Percentiles rank a stretch among this genome's conserved stretches.
These are phyloP conservation scores for Chaitophorus viminalis DNA, from an alignment of 2,888 invertebrate species.

Conservation along the genomic window DNA sequence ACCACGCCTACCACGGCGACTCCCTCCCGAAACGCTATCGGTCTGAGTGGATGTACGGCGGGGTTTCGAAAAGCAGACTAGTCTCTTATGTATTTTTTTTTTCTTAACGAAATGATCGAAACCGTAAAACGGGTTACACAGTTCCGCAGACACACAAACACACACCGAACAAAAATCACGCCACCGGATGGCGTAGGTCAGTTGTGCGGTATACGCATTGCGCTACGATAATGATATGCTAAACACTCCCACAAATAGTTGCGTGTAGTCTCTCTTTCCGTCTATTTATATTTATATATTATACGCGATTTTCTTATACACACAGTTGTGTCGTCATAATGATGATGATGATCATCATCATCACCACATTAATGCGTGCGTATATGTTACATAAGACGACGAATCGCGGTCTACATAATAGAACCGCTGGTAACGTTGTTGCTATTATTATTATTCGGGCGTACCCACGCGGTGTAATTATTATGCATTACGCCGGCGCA, in stretches of 20 bases:
- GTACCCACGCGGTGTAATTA: neutral
- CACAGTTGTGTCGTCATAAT: slow-evolving; percentile 4
- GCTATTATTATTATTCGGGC: neutral
- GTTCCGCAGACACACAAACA: neutral
- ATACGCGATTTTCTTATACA: neutral
- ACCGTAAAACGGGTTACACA: slow-evolving; percentile 36
- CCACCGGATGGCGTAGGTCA: slow-evolving; percentile 54
- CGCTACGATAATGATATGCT: neutral
- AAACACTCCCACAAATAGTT: neutral
- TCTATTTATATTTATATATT: slow-evolving; percentile 46
- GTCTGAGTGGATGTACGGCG: neutral
- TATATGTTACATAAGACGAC: slow-evolving; percentile 12
- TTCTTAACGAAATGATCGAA: neutral
- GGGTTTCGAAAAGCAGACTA: neutral
- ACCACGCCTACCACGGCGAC: neutral
- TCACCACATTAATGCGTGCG: too few relatives aligned
- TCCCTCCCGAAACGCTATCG: neutral
- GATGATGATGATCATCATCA: neutral
- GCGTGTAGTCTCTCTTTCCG: neutral
- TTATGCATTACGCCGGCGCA: neutral
- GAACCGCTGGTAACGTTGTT: too few relatives aligned
- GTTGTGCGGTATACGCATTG: neutral
- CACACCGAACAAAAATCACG: neutral
- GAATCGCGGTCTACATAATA: neutral
- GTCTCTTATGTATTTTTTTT: neutral